Conservation (phyloP, 2,113 vertebrate genomes). For the Myrmecophaga tridactyla region DNA sequence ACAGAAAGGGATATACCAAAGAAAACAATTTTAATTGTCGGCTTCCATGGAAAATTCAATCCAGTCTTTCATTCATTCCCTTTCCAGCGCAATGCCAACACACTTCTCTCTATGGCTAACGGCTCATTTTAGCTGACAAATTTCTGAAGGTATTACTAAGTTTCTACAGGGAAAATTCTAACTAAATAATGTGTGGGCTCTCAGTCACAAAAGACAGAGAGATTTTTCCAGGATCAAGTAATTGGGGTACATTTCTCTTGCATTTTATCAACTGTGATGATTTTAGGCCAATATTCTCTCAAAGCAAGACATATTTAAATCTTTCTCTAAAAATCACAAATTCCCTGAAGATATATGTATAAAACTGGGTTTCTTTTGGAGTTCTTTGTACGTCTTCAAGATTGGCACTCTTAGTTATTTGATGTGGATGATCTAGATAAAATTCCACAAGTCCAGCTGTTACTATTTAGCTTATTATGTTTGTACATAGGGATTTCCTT, state of each 20-base stretch:
- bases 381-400: conserved; percentile 79
- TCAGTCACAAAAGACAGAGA: conserved; percentile 61
- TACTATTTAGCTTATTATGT: conserved; percentile 80
- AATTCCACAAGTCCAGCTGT: conserved; percentile 83
- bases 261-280: conserved; percentile 68
- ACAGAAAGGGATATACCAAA: conserved; percentile 83
- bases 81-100: conserved; percentile 47
- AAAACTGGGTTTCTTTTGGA: conserved; percentile 77
- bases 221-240: conserved; percentile 60
- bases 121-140: conserved; percentile 76
- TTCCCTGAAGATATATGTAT: conserved; percentile 50
- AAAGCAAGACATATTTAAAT: conserved; percentile 75
- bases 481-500: conserved; percentile 84
- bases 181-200: conserved; percentile 50
- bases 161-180: conserved; percentile 67
- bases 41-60: conserved; percentile 84
- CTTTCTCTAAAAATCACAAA: conserved; percentile 69
- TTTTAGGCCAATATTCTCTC: conserved; percentile 71
- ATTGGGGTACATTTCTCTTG: conserved; percentile 71
- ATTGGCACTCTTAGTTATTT: conserved; percentile 78
- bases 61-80: conserved; percentile 77
- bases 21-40: conserved; percentile 84
- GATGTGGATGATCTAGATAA: conserved; percentile 85
- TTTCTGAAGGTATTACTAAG: conserved; percentile 72
- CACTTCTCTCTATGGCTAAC: conserved; percentile 68